Evolutionary conservation across 2,888 invertebrate species (phyloP).

Genomic region (Dicyrtoma fusca): DNA sequence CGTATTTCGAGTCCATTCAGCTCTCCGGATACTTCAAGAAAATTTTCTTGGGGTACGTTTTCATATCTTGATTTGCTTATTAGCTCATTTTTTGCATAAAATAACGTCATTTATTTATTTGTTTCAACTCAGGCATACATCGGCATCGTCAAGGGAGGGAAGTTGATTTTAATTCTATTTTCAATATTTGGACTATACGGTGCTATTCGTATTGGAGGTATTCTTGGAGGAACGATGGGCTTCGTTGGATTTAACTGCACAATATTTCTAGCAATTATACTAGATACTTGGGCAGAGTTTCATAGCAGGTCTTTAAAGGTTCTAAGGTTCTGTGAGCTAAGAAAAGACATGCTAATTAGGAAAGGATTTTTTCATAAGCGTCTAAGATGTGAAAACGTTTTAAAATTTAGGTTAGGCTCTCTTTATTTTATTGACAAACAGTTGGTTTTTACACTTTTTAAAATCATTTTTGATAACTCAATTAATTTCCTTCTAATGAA

Average conservation of each 20-base stretch:
- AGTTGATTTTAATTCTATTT: neutral
- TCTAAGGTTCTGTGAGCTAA: neutral
- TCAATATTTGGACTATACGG: constrained; percentile 7
- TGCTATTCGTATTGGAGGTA: neutral
- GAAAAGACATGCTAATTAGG: neutral
- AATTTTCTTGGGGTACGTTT: no score
- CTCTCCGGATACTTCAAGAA: neutral
- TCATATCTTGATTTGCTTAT: no score
- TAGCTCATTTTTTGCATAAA: no score
- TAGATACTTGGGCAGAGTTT: neutral
- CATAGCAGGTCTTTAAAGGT: neutral
- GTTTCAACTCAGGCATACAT: no score
- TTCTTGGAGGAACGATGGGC: neutral
- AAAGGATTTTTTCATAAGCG: no score
- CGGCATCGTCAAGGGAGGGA: neutral
- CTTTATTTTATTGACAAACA: neutral
- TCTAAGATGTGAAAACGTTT: no score
- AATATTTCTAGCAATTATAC: neutral
- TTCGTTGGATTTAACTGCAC: neutral
- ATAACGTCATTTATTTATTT: no score
- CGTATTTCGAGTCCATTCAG: neutral
- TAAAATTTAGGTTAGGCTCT: constrained; percentile 1
- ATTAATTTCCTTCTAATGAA: neutral
- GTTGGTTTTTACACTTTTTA: neutral
- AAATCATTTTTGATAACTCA: constrained; percentile 7